Evolutionary conservation across 1,140 invertebrate species (phyloP).

Genomic region (Papilio helenus): DNA sequence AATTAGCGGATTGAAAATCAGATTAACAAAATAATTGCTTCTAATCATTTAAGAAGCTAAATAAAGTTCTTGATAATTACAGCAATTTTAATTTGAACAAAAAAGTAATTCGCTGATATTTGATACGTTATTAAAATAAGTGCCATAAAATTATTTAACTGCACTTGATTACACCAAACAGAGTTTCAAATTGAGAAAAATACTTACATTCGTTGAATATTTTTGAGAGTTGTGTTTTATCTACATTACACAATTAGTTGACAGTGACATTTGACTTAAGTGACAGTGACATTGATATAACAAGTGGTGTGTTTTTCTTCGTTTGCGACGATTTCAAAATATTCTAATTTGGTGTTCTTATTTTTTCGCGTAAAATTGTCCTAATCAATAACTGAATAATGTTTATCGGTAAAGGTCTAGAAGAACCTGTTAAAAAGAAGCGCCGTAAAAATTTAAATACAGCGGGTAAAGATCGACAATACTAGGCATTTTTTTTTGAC

Average conservation of each 20-base stretch:
- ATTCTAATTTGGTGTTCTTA: background rate
- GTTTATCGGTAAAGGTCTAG: background rate
- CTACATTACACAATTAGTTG: background rate
- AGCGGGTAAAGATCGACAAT: background rate
- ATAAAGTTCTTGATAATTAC: no score
- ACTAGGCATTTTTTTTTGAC: background rate
- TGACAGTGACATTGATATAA: background rate
- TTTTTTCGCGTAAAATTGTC: background rate
- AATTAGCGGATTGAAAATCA: no score
- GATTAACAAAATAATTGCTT: no score
- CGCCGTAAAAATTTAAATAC: slow-evolving; percentile 23
- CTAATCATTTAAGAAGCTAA: no score
- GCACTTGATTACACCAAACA: background rate
- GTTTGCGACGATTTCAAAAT: background rate
- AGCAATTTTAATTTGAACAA: no score
- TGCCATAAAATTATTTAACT: no score
- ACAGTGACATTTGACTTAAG: background rate
- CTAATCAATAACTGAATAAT: background rate
- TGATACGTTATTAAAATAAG: no score
- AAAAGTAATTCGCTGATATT: no score
- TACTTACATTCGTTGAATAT: no score
- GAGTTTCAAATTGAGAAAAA: background rate
- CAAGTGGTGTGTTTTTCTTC: background rate
- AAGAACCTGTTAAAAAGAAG: slow-evolving; percentile 31
- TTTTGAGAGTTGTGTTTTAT: background rate